Base-by-base conservation (phyloP, 2,888 invertebrate genomes). In the Caenorhabditis wallacei region DNA sequence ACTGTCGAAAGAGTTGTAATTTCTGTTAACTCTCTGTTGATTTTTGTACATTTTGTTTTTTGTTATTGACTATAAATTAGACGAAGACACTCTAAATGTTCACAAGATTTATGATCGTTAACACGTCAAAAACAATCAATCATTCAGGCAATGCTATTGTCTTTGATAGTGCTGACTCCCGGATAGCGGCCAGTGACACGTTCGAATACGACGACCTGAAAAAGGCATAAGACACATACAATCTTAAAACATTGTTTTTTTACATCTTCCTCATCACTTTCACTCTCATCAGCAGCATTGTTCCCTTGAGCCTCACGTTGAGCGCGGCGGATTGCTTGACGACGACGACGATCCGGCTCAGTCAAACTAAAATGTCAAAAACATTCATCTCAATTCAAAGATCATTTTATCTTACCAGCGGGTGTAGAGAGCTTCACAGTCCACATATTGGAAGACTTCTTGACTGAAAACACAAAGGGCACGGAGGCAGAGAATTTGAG, bases 1-100 rank as follows among this genome's bases (percentile, higher is more conserved):
- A 91, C 63, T 91, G 91, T 51, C 71, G 84, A 54, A 91, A 91
- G 68, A 90, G 90, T 63, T 91, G 91, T 56, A 88, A 87, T 71
- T 74, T 85, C 16, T 91, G 90, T 72, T 87, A 35, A 88, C 84
- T 72, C 64, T 84, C 22, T 91, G 90, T 70, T 86, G 46, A 72
- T 48, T 48, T 51, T 37, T 57, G 53, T 53, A 61, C 18, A 69
- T 69, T 61, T 68, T 84, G 24, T 72, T 40, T 37, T 51, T 54
- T 40, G 51, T 54, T 26, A 66, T 43, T 54, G 18, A 48, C 46
- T 20, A 10, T 37, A 43, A 46, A 37, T 61, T 35, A 46, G 56
- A 76, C 48, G 20, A 70, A 48, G 24, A 72, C 18, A 13, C 3
- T 20, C 1, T 59, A n/a, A 64, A 82, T 51, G 74, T 78, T 72